These are phyloP conservation scores for Dendroctonus valens DNA, from an alignment of 1,140 invertebrate genomes.

Conservation along the genomic window DNA sequence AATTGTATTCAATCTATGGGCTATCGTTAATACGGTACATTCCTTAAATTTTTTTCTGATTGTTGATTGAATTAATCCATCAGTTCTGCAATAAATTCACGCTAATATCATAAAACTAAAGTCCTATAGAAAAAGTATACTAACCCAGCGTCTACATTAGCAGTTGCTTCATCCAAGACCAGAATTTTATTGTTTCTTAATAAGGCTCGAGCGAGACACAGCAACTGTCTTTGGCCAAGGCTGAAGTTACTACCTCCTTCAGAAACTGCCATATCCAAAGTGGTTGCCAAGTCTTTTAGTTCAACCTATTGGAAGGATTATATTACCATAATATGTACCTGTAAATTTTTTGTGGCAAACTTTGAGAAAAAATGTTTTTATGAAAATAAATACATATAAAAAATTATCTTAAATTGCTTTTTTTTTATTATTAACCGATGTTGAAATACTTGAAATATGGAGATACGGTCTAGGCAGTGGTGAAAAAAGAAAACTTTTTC, in stretches of 20 bases:
- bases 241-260: slow-evolving; percentile 78
- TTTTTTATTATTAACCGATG: too few relatives aligned
- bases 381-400: too few relatives aligned
- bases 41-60: slow-evolving; percentile 58
- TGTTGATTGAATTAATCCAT: slow-evolving; percentile 60
- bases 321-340: too few relatives aligned
- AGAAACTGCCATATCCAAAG: slow-evolving; percentile 63
- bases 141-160: slow-evolving; percentile 53
- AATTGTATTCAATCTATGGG: slow-evolving; percentile 54
- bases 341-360: too few relatives aligned
- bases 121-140: not conserved
- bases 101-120: too few relatives aligned
- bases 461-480: too few relatives aligned
- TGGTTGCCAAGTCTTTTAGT: slow-evolving; percentile 55
- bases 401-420: too few relatives aligned
- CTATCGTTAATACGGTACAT: slow-evolving; percentile 74
- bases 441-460: too few relatives aligned
- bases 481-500: too few relatives aligned
- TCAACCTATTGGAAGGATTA: slow-evolving; percentile 53
- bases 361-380: too few relatives aligned
- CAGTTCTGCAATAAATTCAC: slow-evolving; percentile 47
- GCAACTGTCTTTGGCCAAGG: slow-evolving; percentile 81
- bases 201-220: slow-evolving; percentile 81
- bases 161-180: slow-evolving; percentile 62
- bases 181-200: slow-evolving; percentile 62